Evolutionary conservation across 2,113 vertebrate genomes (phyloP).

Genomic region (Thalassarche chlororhynchos): DNA sequence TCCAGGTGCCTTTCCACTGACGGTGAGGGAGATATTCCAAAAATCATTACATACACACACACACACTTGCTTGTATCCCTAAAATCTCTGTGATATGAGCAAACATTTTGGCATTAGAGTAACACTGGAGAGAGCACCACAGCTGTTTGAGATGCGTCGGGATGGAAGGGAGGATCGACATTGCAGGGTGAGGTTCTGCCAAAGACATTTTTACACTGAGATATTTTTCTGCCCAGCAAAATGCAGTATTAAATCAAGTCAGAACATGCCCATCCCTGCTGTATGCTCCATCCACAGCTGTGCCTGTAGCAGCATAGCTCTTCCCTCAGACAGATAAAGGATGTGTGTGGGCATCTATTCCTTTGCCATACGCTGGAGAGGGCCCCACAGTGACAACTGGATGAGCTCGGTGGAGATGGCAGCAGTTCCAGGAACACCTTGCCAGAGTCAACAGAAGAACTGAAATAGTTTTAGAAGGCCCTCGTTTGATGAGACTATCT

Average conservation of each 20-base stretch:
- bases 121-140: not conserved
- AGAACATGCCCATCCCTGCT: not conserved
- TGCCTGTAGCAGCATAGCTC: not conserved
- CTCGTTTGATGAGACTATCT: not conserved
- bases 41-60: not conserved
- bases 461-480: not conserved
- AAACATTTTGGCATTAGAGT: not conserved
- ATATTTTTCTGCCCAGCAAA: not conserved
- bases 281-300: not conserved
- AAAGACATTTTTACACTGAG: not conserved
- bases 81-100: not conserved
- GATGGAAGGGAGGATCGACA: not conserved
- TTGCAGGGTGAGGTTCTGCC: not conserved
- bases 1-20: not conserved
- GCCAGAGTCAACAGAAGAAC: not conserved
- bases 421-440: not conserved
- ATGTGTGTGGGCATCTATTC: not conserved
- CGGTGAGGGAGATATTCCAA: not conserved
- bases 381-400: not conserved
- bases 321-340: not conserved
- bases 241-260: not conserved
- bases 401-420: not conserved
- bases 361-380: not conserved
- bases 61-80: not conserved
- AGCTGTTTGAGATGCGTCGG: not conserved